Conservation (phyloP, 2,888 invertebrate species). For the Nomada lathburiana region DNA sequence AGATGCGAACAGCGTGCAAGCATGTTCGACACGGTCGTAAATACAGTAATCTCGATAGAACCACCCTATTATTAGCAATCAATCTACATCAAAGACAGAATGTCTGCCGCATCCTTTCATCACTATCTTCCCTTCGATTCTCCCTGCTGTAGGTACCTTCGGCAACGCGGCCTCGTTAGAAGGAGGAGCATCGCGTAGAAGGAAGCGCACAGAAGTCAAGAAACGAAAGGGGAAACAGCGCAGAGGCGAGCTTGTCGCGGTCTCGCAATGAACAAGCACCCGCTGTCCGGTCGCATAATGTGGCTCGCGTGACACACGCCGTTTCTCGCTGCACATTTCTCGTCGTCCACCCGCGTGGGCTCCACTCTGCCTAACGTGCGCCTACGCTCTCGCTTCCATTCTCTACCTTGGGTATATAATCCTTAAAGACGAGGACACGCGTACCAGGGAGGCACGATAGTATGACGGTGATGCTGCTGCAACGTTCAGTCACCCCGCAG, state of each 20-base stretch:
- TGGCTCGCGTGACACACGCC: constrained; percentile 71
- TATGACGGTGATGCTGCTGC: constrained; percentile 85
- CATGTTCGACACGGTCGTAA: neutral
- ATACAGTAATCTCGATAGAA: no score
- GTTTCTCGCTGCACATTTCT: constrained; percentile 42
- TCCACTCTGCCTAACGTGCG: neutral
- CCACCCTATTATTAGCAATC: no score
- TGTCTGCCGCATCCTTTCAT: no score
- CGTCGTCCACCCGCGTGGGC: constrained; percentile 6
- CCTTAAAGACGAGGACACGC: constrained; percentile 71
- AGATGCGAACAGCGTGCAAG: neutral
- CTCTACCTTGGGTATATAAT: constrained; percentile 50
- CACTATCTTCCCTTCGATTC: neutral
- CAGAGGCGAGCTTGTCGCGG: neutral
- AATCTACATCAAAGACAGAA: no score
- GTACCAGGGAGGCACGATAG: constrained; percentile 78
- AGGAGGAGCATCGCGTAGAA: neutral
- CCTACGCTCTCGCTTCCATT: constrained; percentile 12
- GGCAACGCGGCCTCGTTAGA: neutral
- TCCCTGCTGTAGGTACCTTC: neutral
- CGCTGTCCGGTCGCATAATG: constrained; percentile 42
- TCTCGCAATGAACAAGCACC: constrained; percentile 48
- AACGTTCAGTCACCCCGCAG: constrained; percentile 84
- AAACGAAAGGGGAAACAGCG: neutral
- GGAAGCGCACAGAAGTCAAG: neutral